Percentiles rank a stretch among this genome's conserved stretches.
Conservation (phyloP, 1,140 invertebrate species). For the Temnothorax longispinosus region DNA sequence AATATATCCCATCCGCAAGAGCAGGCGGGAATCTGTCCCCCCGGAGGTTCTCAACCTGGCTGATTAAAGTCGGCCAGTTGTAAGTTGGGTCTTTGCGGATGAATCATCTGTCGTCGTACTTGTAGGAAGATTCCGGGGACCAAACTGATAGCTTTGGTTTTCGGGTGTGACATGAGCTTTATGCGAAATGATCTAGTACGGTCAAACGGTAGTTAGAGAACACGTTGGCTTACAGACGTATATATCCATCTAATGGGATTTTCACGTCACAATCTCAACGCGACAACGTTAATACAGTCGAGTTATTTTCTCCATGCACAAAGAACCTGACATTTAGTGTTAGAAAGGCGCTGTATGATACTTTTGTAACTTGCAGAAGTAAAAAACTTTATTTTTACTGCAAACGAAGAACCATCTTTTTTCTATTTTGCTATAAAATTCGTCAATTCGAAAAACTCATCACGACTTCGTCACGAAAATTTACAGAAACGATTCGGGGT, state of each 20-base stretch:
- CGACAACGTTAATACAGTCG: not conserved
- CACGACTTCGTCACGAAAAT: not conserved
- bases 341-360: not conserved
- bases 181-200: not conserved
- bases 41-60: slow-evolving; percentile 27
- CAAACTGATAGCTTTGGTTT: slow-evolving; percentile 27
- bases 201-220: not conserved
- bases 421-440: not conserved
- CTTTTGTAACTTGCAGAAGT: not conserved
- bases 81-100: not conserved
- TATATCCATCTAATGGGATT: not conserved
- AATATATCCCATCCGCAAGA: slow-evolving; percentile 66
- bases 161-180: slow-evolving; percentile 6
- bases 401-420: not conserved
- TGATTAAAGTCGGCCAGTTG: not conserved
- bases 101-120: not conserved
- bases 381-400: not conserved
- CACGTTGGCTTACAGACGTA: not conserved
- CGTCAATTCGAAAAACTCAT: not conserved
- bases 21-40: not conserved
- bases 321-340: not conserved
- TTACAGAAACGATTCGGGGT: not conserved
- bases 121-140: slow-evolving; percentile 11
- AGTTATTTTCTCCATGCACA: not conserved
- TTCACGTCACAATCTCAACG: not conserved